These are phyloP conservation scores for Pyrgilauda ruficollis DNA, from an alignment of 2,113 vertebrate genomes.

Conservation along the genomic window DNA sequence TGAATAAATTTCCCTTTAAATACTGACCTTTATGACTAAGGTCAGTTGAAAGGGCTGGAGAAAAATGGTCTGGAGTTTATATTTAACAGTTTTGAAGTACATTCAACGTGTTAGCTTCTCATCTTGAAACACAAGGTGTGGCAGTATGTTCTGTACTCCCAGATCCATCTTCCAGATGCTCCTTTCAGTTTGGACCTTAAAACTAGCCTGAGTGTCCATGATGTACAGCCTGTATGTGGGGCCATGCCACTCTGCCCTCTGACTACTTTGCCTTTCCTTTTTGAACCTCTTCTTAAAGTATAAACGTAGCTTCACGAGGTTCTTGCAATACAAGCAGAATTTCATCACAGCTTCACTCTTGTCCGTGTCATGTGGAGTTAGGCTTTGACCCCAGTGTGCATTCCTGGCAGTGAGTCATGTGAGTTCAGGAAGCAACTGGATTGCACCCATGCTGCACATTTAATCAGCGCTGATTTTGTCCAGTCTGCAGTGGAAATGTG, in stretches of 20 bases:
- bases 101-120: not conserved
- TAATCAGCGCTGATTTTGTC: not conserved
- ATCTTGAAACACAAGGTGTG: not conserved
- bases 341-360: not conserved
- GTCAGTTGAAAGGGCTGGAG: not conserved
- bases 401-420: not conserved
- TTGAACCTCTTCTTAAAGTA: not conserved
- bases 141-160: not conserved
- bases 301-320: not conserved
- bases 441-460: not conserved
- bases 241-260: not conserved
- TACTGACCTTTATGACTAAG: not conserved
- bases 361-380: not conserved
- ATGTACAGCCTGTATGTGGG: not conserved
- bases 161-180: not conserved
- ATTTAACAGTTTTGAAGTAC: not conserved
- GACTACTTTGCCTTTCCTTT: not conserved
- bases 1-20: not conserved
- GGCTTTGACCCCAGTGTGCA: not conserved
- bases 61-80: not conserved
- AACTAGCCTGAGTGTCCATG: not conserved
- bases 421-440: not conserved
- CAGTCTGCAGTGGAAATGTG: not conserved
- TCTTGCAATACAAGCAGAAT: not conserved
- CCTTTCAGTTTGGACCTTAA: not conserved